Conservation (phyloP, 2,888 invertebrate genomes). For the Caenorhabditis parvicauda region DNA sequence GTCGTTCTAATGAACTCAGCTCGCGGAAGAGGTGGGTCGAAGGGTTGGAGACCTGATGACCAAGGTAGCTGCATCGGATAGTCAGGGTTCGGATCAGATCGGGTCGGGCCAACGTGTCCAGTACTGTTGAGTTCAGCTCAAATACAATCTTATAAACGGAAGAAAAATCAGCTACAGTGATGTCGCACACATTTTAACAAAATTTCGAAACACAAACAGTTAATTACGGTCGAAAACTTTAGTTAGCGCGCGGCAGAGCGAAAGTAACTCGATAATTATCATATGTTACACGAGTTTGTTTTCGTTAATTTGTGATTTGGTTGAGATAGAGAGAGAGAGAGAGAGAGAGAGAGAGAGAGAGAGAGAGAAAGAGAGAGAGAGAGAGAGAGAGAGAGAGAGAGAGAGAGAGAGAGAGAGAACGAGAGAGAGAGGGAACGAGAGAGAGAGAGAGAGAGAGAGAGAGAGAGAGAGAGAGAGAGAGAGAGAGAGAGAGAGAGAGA, state of each 20-base stretch:
- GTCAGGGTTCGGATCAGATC: conserved; percentile 49
- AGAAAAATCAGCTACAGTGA: background rate
- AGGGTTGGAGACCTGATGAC: conserved; percentile 32
- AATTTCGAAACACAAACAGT: background rate
- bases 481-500: too few species aligned
- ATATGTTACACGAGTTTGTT: too few species aligned
- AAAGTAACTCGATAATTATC: too few species aligned
- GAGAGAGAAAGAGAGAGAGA: too few species aligned
- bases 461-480: too few species aligned
- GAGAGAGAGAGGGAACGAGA: too few species aligned
- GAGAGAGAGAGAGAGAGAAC: too few species aligned
- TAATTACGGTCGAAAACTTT: background rate
- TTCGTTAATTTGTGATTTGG: too few species aligned
- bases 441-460: too few species aligned
- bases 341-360: too few species aligned
- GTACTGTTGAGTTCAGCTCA: conserved; percentile 29
- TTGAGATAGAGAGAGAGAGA: too few species aligned
- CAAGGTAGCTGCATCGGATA: conserved; percentile 48
- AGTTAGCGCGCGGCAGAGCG: background rate
- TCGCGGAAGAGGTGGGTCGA: conserved; percentile 40
- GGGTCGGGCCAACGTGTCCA: conserved; percentile 32
- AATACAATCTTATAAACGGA: background rate
- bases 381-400: too few species aligned
- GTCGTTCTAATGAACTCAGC: conserved; percentile 31
- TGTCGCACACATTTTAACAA: background rate